A percentile compares a stretch with the other conserved stretches of the same genome.
phyloP scores from a whole-genome alignment of 2,113 vertebrate species.

The Cricetomys ansorgei region DNA sequence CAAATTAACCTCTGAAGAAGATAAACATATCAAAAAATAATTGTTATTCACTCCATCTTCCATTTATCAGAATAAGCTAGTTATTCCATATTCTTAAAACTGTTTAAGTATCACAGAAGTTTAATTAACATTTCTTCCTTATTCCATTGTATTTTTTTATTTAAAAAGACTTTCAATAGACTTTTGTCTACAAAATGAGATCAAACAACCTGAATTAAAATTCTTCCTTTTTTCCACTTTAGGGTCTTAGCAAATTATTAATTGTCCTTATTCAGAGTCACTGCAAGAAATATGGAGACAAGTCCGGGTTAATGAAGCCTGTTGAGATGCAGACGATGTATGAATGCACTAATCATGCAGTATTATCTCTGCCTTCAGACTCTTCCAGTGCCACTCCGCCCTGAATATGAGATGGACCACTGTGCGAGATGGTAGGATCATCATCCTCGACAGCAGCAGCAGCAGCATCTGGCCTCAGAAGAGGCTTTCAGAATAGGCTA shows the following conservation, averaged over 20 bases:
- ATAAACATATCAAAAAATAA: constrained; percentile 51
- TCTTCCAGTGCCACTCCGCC: background rate
- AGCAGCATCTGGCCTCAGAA: background rate
- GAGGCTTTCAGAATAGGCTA: background rate
- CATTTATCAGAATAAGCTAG: constrained; percentile 34
- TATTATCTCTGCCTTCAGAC: background rate
- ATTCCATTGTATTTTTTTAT: constrained; percentile 35
- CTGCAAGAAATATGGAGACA: background rate
- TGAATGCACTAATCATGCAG: background rate
- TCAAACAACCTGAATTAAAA: constrained; percentile 51
- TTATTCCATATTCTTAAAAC: constrained; percentile 53
- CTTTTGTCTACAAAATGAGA: background rate
- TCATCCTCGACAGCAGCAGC: background rate
- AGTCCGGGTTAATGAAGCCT: background rate
- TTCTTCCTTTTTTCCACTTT: constrained; percentile 29
- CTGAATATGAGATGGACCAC: background rate
- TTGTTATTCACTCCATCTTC: constrained; percentile 7
- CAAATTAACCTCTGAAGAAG: constrained; percentile 62
- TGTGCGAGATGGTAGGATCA: background rate
- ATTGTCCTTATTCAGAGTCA: background rate
- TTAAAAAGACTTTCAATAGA: constrained; percentile 38
- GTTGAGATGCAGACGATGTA: background rate
- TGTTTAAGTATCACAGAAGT: constrained; percentile 63
- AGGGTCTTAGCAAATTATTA: constrained; percentile 8
- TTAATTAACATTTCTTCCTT: constrained; percentile 49